A percentile compares a stretch with the other conserved stretches of the same genome.
Conservation (phyloP, 2,113 vertebrate species). For the Eonycteris spelaea region DNA sequence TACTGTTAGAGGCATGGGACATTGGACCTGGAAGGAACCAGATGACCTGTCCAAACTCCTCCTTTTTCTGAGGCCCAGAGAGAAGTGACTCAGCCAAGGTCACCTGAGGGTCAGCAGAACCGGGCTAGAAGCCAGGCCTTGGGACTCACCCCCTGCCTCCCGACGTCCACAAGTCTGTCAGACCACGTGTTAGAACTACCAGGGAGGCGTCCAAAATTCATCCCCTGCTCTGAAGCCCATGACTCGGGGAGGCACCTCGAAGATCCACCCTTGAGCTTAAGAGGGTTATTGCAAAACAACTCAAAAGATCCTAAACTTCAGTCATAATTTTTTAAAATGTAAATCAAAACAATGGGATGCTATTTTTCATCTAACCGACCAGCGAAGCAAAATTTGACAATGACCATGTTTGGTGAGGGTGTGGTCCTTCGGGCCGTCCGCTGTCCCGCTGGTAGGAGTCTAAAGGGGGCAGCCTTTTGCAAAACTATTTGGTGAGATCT, state of each 20-base stretch:
- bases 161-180: not conserved
- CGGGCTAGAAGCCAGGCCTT: not conserved
- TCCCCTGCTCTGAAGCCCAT: not conserved
- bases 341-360: not conserved
- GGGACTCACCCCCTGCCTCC: rapidly evolving
- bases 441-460: not conserved
- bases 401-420: no score
- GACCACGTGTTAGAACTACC: rapidly evolving
- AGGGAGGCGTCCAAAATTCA: not conserved
- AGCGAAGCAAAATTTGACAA: not conserved
- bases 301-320: not conserved
- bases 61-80: not conserved
- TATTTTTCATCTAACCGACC: not conserved
- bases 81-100: not conserved
- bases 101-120: not conserved
- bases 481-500: not conserved
- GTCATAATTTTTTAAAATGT: not conserved
- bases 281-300: not conserved
- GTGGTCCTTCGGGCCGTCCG: no score
- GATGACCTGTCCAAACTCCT: not conserved
- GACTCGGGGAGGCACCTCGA: not conserved
- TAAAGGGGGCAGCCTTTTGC: not conserved
- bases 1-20: not conserved
- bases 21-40: not conserved
- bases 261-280: not conserved